Evolutionary conservation across 1,140 invertebrate genomes (phyloP).

Genomic region (Xylocopa sonorina): DNA sequence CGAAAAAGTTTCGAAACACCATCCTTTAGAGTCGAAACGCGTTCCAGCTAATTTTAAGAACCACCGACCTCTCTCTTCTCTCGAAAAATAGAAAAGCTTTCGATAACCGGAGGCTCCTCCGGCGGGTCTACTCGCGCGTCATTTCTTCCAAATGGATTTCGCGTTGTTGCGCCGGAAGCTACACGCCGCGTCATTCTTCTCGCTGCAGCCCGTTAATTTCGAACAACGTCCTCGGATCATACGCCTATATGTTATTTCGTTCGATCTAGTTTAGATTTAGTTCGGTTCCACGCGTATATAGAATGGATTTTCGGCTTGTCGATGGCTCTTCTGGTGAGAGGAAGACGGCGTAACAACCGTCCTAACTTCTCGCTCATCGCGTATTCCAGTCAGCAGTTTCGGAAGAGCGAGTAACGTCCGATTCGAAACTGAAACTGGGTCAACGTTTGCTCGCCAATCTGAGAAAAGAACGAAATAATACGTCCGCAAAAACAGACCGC

Average conservation of each 20-base stretch:
- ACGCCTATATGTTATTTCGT: too few relatives aligned
- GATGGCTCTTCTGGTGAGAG: slow-evolving; percentile 19
- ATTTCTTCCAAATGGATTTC: slow-evolving; percentile 44
- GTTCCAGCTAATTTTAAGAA: too few relatives aligned
- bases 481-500: slow-evolving; percentile 54
- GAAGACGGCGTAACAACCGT: slow-evolving; percentile 28
- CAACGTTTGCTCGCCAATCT: slow-evolving; percentile 65
- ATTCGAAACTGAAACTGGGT: slow-evolving; percentile 61
- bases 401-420: slow-evolving; percentile 64
- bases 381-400: slow-evolving; percentile 66
- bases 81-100: slow-evolving; percentile 35
- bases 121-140: background rate
- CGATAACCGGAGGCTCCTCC: slow-evolving; percentile 12
- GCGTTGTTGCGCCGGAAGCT: slow-evolving; percentile 6
- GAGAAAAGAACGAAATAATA: slow-evolving; percentile 68
- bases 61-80: too few relatives aligned
- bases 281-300: too few relatives aligned
- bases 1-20: slow-evolving; percentile 35
- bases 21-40: slow-evolving; percentile 32
- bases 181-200: background rate
- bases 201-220: slow-evolving; percentile 23
- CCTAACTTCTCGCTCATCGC: slow-evolving; percentile 61
- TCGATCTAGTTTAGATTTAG: too few relatives aligned
- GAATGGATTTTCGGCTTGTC: slow-evolving; percentile 27
- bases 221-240: too few relatives aligned